Percentiles rank a stretch among this genome's conserved stretches.
phyloP scores from a whole-genome alignment of 37 sponge, comb jelly and placozoan species.

The Chondrilla cf. caribensis region DNA sequence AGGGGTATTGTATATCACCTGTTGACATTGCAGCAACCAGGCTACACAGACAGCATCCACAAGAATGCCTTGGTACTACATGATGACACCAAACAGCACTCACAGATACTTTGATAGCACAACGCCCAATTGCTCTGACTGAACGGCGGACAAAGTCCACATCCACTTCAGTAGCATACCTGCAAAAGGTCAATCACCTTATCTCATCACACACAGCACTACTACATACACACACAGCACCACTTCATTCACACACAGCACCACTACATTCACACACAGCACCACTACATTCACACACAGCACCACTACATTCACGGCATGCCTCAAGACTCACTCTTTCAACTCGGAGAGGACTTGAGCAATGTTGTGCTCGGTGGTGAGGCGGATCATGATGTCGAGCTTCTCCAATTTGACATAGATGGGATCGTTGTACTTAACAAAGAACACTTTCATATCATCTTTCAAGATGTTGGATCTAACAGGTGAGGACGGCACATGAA shows the following conservation, averaged over 20 bases:
- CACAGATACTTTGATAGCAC: slow-evolving; percentile 98
- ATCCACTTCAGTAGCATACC: slow-evolving; percentile 97
- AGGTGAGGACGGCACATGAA: background rate
- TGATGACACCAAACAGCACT: no score
- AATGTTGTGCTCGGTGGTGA: slow-evolving; percentile 84
- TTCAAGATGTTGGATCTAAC: slow-evolving; percentile 84
- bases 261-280: no score
- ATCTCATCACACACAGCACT: no score
- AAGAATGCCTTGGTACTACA: no score
- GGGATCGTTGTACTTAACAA: slow-evolving; percentile 99
- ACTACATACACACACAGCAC: no score
- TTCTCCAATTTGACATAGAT: slow-evolving; percentile 99
- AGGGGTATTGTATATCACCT: background rate
- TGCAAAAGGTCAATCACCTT: no score
- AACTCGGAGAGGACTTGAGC: slow-evolving; percentile 91
- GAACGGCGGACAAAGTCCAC: slow-evolving; percentile 99
- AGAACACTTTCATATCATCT: slow-evolving; percentile 99
- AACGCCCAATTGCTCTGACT: slow-evolving; percentile 96
- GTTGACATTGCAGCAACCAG: background rate
- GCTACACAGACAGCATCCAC: background rate
- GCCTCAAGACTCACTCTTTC: slow-evolving; percentile 97
- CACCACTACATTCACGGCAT: no score
- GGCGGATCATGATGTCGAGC: slow-evolving; percentile 98
- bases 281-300: no score
- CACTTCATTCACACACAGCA: no score